Evolutionary conservation across 2,113 vertebrate species (phyloP).

Genomic region (Dryoscopus gambensis): DNA sequence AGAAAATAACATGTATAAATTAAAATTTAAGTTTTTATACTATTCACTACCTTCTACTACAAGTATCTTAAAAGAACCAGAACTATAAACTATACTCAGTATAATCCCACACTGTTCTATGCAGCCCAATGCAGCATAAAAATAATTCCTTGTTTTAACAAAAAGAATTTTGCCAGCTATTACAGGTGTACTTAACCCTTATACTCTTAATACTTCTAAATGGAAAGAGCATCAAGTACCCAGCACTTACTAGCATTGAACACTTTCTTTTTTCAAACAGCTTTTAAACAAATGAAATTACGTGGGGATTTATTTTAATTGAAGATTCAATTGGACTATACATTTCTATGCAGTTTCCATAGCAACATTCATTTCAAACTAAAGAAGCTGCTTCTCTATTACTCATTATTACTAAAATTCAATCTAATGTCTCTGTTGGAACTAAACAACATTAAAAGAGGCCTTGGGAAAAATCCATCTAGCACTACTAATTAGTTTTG

Average conservation of each 20-base stretch:
- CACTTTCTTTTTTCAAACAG: constrained; percentile 29
- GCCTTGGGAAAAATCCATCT: constrained; percentile 56
- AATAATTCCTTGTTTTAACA: background rate
- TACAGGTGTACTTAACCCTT: background rate
- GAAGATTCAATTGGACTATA: constrained; percentile 68
- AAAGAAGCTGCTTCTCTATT: constrained; percentile 69
- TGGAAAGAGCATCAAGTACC: constrained; percentile 16
- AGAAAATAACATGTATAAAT: background rate
- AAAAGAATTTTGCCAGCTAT: constrained; percentile 3
- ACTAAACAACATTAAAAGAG: constrained; percentile 70
- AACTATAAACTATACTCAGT: background rate
- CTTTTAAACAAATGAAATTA: constrained; percentile 75
- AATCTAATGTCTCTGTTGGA: constrained; percentile 73
- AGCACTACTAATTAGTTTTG: constrained; percentile 73
- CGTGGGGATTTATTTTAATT: constrained; percentile 69
- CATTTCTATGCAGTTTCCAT: constrained; percentile 76
- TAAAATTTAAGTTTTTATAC: background rate
- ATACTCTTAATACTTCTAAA: background rate
- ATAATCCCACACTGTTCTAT: background rate
- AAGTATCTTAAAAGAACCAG: background rate
- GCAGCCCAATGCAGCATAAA: background rate
- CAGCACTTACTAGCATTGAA: constrained; percentile 10
- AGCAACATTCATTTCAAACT: constrained; percentile 74
- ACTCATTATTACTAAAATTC: constrained; percentile 78
- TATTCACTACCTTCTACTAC: background rate